These are phyloP conservation scores for Luffia ferchaultella DNA, from an alignment of 2,888 invertebrate species.

Conservation along the genomic window DNA sequence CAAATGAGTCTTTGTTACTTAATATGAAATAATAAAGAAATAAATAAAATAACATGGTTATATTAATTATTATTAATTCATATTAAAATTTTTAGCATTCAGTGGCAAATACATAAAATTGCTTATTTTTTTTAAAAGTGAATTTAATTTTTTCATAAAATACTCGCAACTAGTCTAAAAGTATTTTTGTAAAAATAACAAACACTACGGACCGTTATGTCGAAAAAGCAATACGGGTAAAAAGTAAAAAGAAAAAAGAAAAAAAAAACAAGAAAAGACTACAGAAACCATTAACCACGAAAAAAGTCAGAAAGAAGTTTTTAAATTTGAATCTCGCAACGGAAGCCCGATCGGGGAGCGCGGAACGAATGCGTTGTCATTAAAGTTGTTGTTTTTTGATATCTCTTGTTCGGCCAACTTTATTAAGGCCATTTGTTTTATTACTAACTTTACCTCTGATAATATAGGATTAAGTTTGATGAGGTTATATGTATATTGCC, in stretches of 20 bases:
- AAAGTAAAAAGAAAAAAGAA: neutral
- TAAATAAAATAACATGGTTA: too few relatives aligned
- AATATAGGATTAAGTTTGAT: neutral
- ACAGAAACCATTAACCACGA: neutral
- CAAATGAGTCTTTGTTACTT: too few relatives aligned
- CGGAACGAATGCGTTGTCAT: slow-evolving; percentile 55
- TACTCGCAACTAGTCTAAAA: too few relatives aligned
- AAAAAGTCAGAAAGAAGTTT: neutral
- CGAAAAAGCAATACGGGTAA: too few relatives aligned
- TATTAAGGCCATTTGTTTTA: neutral
- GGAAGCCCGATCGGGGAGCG: slow-evolving; percentile 42
- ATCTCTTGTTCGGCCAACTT: neutral
- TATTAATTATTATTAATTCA: too few relatives aligned
- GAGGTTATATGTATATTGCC: neutral
- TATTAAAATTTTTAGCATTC: too few relatives aligned
- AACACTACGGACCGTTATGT: too few relatives aligned
- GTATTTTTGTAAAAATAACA: too few relatives aligned
- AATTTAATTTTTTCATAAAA: too few relatives aligned
- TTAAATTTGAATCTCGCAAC: slow-evolving; percentile 20
- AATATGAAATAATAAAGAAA: too few relatives aligned
- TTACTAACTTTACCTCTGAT: neutral
- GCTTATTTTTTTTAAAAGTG: too few relatives aligned
- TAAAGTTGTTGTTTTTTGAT: slow-evolving; percentile 22
- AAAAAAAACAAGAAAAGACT: neutral
- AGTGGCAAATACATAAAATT: too few relatives aligned